phyloP scores from a whole-genome alignment of 2,888 invertebrate species.

The Bombylius major region DNA sequence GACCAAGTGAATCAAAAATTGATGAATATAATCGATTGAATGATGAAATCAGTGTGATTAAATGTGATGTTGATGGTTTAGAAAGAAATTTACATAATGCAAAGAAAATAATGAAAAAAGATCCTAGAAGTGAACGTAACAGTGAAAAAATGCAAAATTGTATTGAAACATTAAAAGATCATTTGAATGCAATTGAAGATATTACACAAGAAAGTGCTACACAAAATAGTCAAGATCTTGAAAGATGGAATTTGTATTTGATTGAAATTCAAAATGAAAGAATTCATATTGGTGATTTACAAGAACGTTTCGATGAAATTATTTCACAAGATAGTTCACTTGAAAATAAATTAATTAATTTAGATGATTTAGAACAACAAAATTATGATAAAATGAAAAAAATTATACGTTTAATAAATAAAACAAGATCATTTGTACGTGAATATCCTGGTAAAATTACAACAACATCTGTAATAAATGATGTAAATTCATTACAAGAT shows the following conservation, averaged over 20 bases:
- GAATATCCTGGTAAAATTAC: slow-evolving; percentile 49
- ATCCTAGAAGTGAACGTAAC: slow-evolving; percentile 38
- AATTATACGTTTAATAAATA: slow-evolving; percentile 47
- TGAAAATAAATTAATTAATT: slow-evolving; percentile 50
- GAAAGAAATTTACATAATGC: slow-evolving; percentile 43
- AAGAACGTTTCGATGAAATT: slow-evolving; percentile 26
- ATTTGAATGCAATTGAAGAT: slow-evolving; percentile 56
- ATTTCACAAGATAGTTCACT: slow-evolving; percentile 46
- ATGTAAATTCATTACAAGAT: slow-evolving; percentile 53
- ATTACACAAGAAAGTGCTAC: slow-evolving; percentile 48
- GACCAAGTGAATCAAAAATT: slow-evolving; percentile 47
- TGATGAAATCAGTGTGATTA: slow-evolving; percentile 53
- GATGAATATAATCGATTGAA: slow-evolving; percentile 48
- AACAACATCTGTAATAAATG: slow-evolving; percentile 44
- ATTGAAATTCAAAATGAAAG: slow-evolving; percentile 43
- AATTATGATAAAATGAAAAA: slow-evolving; percentile 51
- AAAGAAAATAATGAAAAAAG: slow-evolving; percentile 19
- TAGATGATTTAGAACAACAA: slow-evolving; percentile 55
- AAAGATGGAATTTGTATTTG: slow-evolving; percentile 59
- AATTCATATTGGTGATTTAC: slow-evolving; percentile 22
- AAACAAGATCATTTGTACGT: slow-evolving; percentile 49
- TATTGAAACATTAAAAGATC: slow-evolving; percentile 47
- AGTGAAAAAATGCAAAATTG: slow-evolving; percentile 42
- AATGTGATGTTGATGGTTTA: slow-evolving; percentile 51
- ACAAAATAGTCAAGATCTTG: slow-evolving; percentile 46